These are phyloP conservation scores for Pentamera pediparva DNA, from an alignment of 53 echinoderm and acorn worm species.

Conservation along the genomic window DNA sequence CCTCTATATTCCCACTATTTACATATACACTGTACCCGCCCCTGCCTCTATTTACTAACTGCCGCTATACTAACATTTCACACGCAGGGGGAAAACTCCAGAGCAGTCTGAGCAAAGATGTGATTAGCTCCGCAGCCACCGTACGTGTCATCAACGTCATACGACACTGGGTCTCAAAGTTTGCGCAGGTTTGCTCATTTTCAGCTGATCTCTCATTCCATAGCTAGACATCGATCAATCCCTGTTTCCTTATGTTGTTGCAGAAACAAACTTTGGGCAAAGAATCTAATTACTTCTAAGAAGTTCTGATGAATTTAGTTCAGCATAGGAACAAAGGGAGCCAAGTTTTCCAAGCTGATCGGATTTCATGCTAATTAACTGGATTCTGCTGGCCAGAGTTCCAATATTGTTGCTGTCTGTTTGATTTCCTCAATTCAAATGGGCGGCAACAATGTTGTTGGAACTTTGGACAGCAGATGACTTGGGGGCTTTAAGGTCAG, in stretches of 20 bases:
- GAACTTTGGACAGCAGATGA: no score
- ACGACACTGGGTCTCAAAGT: constrained; percentile 98
- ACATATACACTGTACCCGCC: neutral
- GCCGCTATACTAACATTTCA: constrained; percentile 19
- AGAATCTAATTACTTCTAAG: no score
- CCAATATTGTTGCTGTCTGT: no score
- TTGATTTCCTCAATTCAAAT: no score
- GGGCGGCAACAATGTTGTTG: no score
- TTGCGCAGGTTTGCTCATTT: constrained; percentile 59
- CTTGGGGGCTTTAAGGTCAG: no score
- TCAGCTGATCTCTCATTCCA: neutral
- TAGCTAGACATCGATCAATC: neutral
- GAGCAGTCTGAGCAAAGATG: constrained; percentile 83
- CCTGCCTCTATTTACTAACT: neutral
- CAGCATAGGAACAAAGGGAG: no score
- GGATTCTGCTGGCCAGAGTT: no score
- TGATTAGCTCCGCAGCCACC: constrained; percentile 97
- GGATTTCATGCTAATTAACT: no score
- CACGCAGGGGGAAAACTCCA: constrained; percentile 86
- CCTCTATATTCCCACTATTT: neutral
- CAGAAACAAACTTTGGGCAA: neutral
- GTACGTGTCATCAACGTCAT: constrained; percentile 94
- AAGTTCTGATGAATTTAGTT: no score
- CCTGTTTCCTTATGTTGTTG: neutral
- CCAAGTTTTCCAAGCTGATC: no score